Base-by-base conservation (phyloP, 2,797 vertebrate species). In the Sebastes oblongus region DNA sequence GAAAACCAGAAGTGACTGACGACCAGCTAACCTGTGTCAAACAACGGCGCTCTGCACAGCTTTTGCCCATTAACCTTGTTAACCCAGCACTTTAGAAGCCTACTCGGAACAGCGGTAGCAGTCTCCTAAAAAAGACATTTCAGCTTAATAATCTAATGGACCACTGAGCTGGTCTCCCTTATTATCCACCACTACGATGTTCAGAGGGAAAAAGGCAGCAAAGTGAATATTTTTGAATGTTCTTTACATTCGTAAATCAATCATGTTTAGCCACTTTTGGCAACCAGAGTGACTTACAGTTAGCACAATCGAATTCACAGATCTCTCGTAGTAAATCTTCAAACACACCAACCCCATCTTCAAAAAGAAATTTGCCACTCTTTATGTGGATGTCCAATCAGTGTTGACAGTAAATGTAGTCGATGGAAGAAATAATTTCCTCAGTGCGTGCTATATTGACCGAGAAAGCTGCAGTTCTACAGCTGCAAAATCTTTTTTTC, bases 61-160 rank as follows among this genome's bases (percentile, higher is more conserved):
- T 84, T 83, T 73, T 77, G 54, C 58, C 68, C 78, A 89, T 88
- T 93, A 85, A 89, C 84, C 84, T 75, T 59, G 64, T 56, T 68
- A 60, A 78, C 79, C 72, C 29, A 2, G 14, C 81, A 62, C 74
- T 88, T 79, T 20, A 50, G 65, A 66, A 82, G 72, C 74, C 52
- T 14, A 60, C 54, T 82, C 59, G 67, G 61, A 66, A 42, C 66
- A 72, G 13, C 18, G 74, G 56, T 22, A 64, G 67, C 34, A 39
- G 64, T 60, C 72, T 75, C 25, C 58, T 20, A 81, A 66, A 78
- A 80, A 65, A 75, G 56, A 50, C 65, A 77, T 66, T 79, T 79
- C 62, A 83, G 8, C 64, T 77, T 81, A 77, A 87, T 86, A 80
- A 84, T 27, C 62, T 74, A 76, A 88, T 85, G 75, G 36, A 80